phyloP scores from a whole-genome alignment of 2,888 invertebrate species.

The Thymelicus lineola region DNA sequence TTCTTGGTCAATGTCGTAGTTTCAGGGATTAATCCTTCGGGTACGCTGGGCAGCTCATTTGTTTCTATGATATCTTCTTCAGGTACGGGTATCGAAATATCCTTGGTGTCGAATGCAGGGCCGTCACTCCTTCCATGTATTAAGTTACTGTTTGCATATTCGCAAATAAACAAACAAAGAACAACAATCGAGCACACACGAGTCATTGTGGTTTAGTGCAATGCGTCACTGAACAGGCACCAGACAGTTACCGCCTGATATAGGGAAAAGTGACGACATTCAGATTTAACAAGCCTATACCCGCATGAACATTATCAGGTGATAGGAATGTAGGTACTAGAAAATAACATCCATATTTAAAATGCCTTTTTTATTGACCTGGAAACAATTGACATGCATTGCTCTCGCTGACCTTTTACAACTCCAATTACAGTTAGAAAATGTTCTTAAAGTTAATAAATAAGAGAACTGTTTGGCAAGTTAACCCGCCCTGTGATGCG shows the following conservation, averaged over 20 bases:
- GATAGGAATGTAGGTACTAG: neutral
- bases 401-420: no score
- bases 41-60: conserved; percentile 41
- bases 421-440: no score
- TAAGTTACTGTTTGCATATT: conserved; percentile 53
- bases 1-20: conserved; percentile 35
- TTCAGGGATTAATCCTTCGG: conserved; percentile 32
- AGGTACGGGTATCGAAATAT: conserved; percentile 40
- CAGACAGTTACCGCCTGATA: conserved; percentile 42
- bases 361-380: neutral
- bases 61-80: conserved; percentile 42
- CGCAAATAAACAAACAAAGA: conserved; percentile 44
- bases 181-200: conserved; percentile 47
- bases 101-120: conserved; percentile 42
- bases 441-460: no score
- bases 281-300: conserved; percentile 29
- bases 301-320: conserved; percentile 36
- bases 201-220: conserved; percentile 48
- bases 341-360: conserved; percentile 1
- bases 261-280: conserved; percentile 41
- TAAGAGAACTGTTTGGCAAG: no score
- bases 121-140: conserved; percentile 48
- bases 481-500: no score
- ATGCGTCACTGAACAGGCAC: conserved; percentile 42
- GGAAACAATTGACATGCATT: neutral